These are phyloP conservation scores for Gephyroberyx darwinii DNA, from an alignment of 2,797 vertebrate species.

Conservation along the genomic window DNA sequence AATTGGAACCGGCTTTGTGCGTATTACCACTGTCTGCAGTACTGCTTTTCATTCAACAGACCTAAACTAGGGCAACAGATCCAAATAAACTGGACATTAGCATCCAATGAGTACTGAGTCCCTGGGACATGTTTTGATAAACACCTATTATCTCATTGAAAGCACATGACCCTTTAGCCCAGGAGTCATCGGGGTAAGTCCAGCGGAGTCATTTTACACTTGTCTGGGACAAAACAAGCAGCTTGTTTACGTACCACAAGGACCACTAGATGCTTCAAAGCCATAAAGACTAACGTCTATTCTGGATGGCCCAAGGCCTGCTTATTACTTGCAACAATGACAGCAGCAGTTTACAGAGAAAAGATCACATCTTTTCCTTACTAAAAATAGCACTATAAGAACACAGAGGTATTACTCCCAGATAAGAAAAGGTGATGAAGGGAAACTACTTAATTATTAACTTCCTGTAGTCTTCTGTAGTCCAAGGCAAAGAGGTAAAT, in stretches of 20 bases:
- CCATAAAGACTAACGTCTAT: neutral
- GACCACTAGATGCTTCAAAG: neutral
- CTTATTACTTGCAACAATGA: neutral
- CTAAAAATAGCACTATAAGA: neutral
- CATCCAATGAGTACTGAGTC: constrained; percentile 64
- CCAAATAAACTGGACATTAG: constrained; percentile 51
- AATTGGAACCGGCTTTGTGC: constrained; percentile 22
- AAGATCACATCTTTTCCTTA: neutral
- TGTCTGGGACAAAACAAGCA: constrained; percentile 12
- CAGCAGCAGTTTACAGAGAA: neutral
- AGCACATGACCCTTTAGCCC: constrained; percentile 29
- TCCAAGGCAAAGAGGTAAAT: constrained; percentile 9
- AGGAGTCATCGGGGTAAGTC: constrained; percentile 44
- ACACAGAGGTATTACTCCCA: neutral
- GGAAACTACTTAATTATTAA: constrained; percentile 20
- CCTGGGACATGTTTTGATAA: constrained; percentile 42
- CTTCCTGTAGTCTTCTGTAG: constrained; percentile 15
- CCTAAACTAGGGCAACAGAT: constrained; percentile 61
- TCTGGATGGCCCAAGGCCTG: neutral
- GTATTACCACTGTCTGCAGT: constrained; percentile 2
- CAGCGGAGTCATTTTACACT: constrained; percentile 24
- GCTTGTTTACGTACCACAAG: constrained; percentile 12
- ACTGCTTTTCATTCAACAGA: constrained; percentile 15
- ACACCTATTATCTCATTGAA: constrained; percentile 33
- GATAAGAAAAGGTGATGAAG: neutral